Conservation (phyloP, 2,113 vertebrate species). For the Elgaria multicarinata region DNA sequence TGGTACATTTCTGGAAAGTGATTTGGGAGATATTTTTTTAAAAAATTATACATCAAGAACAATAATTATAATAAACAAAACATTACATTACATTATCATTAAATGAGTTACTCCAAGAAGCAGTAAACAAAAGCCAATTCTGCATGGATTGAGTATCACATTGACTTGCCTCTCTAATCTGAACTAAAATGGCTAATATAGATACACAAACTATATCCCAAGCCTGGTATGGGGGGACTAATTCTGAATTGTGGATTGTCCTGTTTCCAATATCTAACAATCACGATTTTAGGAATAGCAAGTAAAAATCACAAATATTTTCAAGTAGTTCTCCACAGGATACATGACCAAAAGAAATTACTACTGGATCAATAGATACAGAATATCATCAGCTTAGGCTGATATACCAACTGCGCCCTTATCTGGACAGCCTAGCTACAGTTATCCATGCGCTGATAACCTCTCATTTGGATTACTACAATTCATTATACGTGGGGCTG, state of each 20-base stretch:
- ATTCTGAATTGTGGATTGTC: background rate
- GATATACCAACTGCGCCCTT: too few relatives aligned
- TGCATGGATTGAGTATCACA: background rate
- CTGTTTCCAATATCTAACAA: background rate
- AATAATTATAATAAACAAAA: constrained; percentile 6
- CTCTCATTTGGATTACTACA: too few relatives aligned
- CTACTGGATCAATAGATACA: background rate
- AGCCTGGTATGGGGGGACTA: background rate
- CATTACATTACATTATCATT: constrained; percentile 7
- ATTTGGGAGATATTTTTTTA: background rate
- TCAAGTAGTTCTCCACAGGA: background rate
- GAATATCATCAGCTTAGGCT: background rate
- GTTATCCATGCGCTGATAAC: too few relatives aligned
- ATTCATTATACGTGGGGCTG: too few relatives aligned
- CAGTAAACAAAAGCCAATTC: constrained; percentile 1
- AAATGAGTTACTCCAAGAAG: background rate
- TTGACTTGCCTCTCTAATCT: background rate
- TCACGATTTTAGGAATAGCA: background rate
- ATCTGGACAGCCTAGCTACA: too few relatives aligned
- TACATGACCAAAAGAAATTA: background rate
- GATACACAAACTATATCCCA: background rate
- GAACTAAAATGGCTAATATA: background rate
- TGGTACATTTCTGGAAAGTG: background rate
- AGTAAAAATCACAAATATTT: background rate
- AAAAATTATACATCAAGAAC: background rate